Evolutionary conservation across 2,888 invertebrate genomes (phyloP).

Genomic region (Antheraea assamensis): DNA sequence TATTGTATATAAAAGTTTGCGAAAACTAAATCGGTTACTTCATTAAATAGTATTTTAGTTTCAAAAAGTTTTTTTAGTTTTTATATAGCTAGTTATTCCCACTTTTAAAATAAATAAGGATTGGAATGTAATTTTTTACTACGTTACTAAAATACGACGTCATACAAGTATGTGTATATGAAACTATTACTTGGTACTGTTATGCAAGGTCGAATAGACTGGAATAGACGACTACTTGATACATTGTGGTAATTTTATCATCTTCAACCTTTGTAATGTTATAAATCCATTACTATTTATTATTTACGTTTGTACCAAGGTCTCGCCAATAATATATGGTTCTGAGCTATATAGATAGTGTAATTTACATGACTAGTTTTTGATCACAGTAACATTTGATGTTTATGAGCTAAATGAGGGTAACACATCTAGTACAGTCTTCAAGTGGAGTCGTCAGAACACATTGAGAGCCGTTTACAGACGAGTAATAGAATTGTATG

Average conservation of each 20-base stretch:
- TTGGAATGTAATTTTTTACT: no score
- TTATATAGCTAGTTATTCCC: neutral
- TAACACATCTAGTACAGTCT: neutral
- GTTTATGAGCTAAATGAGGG: neutral
- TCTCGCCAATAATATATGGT: neutral
- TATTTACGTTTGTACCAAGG: neutral
- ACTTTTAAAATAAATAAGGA: no score
- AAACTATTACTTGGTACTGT: neutral
- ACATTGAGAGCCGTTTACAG: neutral
- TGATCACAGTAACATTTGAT: neutral
- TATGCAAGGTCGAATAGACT: conserved; percentile 8
- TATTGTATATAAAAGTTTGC: neutral
- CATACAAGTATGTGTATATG: neutral
- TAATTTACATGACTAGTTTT: neutral
- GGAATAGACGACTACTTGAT: conserved; percentile 4
- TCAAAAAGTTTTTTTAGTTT: neutral
- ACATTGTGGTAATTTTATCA: conserved; percentile 27
- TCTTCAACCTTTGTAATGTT: conserved; percentile 18
- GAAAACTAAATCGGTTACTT: neutral
- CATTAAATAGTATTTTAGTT: neutral
- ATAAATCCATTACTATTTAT: conserved; percentile 3
- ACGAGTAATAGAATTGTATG: neutral
- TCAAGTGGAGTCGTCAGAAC: neutral
- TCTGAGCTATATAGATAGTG: neutral
- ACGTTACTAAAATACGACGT: neutral